Percentiles rank a stretch among this genome's conserved stretches.
Evolutionary conservation across 1,140 invertebrate genomes (phyloP).

Genomic region (Penaeus vannamei): DNA sequence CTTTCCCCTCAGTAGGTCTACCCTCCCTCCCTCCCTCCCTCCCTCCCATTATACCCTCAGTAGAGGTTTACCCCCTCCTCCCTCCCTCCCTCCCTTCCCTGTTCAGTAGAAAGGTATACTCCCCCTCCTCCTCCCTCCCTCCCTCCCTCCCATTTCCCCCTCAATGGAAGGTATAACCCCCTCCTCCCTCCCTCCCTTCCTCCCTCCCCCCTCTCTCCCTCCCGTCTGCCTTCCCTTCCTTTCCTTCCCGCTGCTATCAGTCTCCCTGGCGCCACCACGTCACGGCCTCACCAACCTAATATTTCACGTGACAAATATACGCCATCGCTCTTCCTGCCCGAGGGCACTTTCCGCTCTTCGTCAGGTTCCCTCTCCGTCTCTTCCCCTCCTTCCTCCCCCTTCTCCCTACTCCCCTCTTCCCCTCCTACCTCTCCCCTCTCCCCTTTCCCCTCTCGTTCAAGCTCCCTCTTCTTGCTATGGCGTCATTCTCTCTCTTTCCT

Average conservation of each 20-base stretch:
- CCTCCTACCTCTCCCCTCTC: not conserved
- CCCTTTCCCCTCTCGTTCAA: not conserved
- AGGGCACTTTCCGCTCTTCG: conserved; percentile 24
- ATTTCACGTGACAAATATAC: conserved; percentile 53
- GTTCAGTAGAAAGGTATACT: not conserved
- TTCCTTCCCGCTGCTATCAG: not conserved
- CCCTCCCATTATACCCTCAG: not conserved
- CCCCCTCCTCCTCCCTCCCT: not conserved
- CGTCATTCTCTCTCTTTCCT: no score
- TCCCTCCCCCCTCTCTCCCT: not conserved
- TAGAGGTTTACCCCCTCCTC: not conserved
- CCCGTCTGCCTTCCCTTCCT: not conserved
- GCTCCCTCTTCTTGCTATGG: not conserved
- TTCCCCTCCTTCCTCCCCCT: not conserved
- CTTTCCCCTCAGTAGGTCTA: no score
- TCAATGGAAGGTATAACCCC: no score
- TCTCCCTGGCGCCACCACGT: not conserved
- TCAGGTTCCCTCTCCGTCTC: conserved; percentile 26
- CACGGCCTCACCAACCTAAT: conserved; percentile 42
- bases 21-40: not conserved
- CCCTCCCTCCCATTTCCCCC: no score
- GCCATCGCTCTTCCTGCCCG: conserved; percentile 1
- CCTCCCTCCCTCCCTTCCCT: not conserved
- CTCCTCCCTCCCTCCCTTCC: not conserved
- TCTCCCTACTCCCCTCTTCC: not conserved